A percentile compares a stretch with the other conserved stretches of the same genome.
phyloP scores from a whole-genome alignment of 2,113 vertebrate species.

The Gasterosteus nipponicus region DNA sequence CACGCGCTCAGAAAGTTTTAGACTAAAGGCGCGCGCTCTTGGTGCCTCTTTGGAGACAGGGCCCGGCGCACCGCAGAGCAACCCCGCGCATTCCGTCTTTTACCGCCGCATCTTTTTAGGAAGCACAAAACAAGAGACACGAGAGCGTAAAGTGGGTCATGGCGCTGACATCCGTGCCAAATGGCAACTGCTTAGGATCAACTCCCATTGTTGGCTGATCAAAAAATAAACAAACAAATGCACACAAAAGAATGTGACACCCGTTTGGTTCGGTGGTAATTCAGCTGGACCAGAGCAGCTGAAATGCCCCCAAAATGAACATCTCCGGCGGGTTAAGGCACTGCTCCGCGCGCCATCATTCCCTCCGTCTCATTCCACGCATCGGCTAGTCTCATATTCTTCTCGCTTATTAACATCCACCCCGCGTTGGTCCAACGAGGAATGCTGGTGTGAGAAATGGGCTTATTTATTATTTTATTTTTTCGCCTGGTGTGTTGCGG shows the following conservation, averaged over 20 bases:
- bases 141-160: slow-evolving; percentile 59
- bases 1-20: slow-evolving; percentile 1
- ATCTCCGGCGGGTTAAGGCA: slow-evolving; percentile 27
- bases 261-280: slow-evolving; percentile 31
- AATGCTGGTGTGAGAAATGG: slow-evolving; percentile 46
- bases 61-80: not conserved
- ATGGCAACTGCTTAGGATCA: slow-evolving; percentile 2
- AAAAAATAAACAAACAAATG: slow-evolving; percentile 1
- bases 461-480: slow-evolving; percentile 31
- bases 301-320: slow-evolving; percentile 38
- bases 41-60: not conserved
- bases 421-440: slow-evolving; percentile 36
- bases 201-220: not conserved
- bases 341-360: slow-evolving; percentile 20
- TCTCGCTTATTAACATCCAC: slow-evolving; percentile 54
- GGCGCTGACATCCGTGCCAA: slow-evolving; percentile 40
- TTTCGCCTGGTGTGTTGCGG: slow-evolving; percentile 31
- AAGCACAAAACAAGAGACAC: not conserved
- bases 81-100: not conserved
- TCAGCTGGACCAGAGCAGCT: slow-evolving; percentile 14
- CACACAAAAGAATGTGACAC: slow-evolving; percentile 1
- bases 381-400: slow-evolving; percentile 39
- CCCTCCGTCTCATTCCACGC: slow-evolving; percentile 5
- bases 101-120: slow-evolving; percentile 4
- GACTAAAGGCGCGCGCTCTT: not conserved